These are phyloP conservation scores for Gasterosteus aculeatus DNA, from an alignment of 2,113 vertebrate species.

Conservation along the genomic window DNA sequence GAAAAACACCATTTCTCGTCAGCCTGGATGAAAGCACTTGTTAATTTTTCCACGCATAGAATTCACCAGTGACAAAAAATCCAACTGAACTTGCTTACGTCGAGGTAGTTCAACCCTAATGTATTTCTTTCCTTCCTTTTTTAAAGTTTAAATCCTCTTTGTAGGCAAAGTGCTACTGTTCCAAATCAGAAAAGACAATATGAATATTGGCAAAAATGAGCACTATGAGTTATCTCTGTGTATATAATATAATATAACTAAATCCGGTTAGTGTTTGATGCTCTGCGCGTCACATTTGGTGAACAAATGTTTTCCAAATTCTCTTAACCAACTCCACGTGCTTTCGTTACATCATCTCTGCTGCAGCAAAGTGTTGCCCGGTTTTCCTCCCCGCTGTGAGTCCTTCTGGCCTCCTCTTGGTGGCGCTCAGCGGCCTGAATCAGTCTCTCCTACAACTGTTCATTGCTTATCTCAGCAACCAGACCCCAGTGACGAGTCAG, in stretches of 20 bases:
- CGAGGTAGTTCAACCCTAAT: not conserved
- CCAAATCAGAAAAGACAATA: not conserved
- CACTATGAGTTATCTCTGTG: not conserved
- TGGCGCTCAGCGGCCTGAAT: constrained; percentile 24
- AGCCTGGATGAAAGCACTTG: not conserved
- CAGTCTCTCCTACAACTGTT: not conserved
- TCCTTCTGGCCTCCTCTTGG: constrained; percentile 30
- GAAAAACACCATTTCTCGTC: not conserved
- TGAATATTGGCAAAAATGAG: not conserved
- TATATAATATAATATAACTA: not conserved
- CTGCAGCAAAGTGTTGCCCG: not conserved
- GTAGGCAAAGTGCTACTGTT: not conserved
- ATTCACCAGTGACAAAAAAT: not conserved
- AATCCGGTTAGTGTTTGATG: not conserved
- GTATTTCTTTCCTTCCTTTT: not conserved
- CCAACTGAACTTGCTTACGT: not conserved
- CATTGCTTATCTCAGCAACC: constrained; percentile 35
- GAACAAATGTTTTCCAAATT: not conserved
- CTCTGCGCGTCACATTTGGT: not conserved
- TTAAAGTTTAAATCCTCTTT: not conserved
- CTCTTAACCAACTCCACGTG: not conserved
- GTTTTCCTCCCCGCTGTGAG: not conserved
- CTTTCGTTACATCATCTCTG: not conserved
- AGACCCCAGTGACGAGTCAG: constrained; percentile 47
- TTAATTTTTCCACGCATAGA: not conserved